A percentile compares a stretch with the other conserved stretches of the same genome.
phyloP scores from a whole-genome alignment of 1,140 invertebrate species.

The Drosophila novamexicana region DNA sequence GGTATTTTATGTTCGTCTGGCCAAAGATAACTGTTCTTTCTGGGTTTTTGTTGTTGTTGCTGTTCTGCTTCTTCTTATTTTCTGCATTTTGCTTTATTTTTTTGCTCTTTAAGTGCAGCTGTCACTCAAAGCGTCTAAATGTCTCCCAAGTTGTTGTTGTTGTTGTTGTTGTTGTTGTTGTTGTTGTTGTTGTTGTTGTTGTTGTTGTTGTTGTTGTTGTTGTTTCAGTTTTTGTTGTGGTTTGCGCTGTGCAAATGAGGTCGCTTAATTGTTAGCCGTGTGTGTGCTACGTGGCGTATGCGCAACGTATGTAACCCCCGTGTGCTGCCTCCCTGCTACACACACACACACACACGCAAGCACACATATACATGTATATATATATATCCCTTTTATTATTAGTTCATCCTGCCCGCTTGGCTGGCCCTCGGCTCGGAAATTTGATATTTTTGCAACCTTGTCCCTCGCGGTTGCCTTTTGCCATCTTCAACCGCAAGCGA shows the following conservation, averaged over 20 bases:
- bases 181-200: constrained; percentile 35
- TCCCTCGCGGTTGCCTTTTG: constrained; percentile 44
- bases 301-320: constrained; percentile 25
- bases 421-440: constrained; percentile 34
- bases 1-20: constrained; percentile 11
- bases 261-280: constrained; percentile 71
- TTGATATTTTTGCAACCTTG: constrained; percentile 72
- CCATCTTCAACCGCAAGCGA: constrained; percentile 45
- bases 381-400: constrained; percentile 45
- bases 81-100: constrained; percentile 43
- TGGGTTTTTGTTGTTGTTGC: constrained; percentile 7
- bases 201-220: constrained; percentile 45
- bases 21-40: constrained; percentile 16
- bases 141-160: constrained; percentile 58
- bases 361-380: background rate
- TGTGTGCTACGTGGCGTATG: constrained; percentile 52
- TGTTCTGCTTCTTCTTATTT: too few species aligned
- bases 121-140: constrained; percentile 78
- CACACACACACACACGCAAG: background rate
- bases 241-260: constrained; percentile 64
- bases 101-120: constrained; percentile 78
- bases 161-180: constrained; percentile 43
- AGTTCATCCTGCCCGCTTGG: constrained; percentile 50
- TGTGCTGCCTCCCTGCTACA: background rate
- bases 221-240: constrained; percentile 14